Evolutionary conservation across 2,888 invertebrate species (phyloP), one percentile per base, ranked within the genome.

Genomic region (Tetheella fluctuosa): DNA sequence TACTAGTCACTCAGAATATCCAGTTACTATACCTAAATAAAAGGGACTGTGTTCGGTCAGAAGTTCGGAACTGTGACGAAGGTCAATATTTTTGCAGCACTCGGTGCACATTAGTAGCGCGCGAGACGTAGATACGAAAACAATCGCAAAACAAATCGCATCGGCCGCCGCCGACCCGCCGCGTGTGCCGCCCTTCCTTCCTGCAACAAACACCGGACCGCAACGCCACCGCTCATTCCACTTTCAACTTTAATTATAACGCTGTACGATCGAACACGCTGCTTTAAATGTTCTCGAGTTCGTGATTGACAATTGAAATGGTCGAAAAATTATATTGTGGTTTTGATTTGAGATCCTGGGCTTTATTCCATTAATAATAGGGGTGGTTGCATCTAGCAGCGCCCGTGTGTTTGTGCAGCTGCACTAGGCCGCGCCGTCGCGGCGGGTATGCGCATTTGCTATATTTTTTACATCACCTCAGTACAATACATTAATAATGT

Each of bases 401-500:
- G 28, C 52, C 20, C 37, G 17, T 5, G 8, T 79, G 72, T 80
- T 80, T 77, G 70, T 70, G 71, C 81, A 81, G 81, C 81, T 66
- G 66, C 64, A 59, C 39, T 34, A 1, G 12, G 13, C 63, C 61
- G 60, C 72, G 69, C 64, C 61, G 62, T 5, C 23, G 20, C 52
- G 25, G 53, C 7, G 15, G 25, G 69, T 65, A 57, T 61, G 67
- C 71, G 66, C 68, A 58, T 56, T 63, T 63, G 64, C 37, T 59
- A 54, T 37, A 54, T 61, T 64, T 73, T 67, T 68, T 74, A 68
- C 64, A 64, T 76, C 82, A 76, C 81, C 78, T 78, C 74, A 63
- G 74, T 62, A 88, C 86, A 89, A 85, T 84, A 70, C 76, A 79
- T 82, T 81, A 83, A 85, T 85, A 82, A 78, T 86, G 82, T 88